These are phyloP conservation scores for Phoxinus phoxinus DNA, from an alignment of 2,113 vertebrate species.

Conservation along the genomic window DNA sequence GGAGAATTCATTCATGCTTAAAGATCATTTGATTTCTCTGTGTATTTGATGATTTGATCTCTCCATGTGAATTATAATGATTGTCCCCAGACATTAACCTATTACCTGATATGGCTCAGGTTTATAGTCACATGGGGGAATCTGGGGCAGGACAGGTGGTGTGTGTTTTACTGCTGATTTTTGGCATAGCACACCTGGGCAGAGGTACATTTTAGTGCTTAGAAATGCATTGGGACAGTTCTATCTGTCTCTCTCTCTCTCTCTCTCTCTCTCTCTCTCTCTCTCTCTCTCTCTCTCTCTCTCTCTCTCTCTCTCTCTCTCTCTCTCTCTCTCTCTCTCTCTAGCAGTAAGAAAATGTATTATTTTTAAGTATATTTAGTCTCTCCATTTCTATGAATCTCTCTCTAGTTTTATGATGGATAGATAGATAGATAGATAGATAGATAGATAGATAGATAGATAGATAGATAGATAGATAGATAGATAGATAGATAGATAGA, in stretches of 20 bases:
- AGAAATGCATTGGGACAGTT: neutral
- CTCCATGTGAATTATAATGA: neutral
- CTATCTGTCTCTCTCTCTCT: neutral
- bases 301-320: no score
- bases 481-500: neutral
- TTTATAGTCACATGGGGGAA: slow-evolving; percentile 87
- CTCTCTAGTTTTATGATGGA: neutral
- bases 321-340: no score
- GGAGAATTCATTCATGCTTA: neutral
- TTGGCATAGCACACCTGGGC: slow-evolving; percentile 73
- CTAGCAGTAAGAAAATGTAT: no score
- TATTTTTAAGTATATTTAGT: no score
- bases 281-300: no score
- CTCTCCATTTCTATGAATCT: no score
- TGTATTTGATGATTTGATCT: neutral
- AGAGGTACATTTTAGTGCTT: slow-evolving; percentile 24
- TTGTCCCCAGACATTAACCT: neutral
- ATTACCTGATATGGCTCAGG: slow-evolving; percentile 86
- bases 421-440: neutral
- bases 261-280: no score
- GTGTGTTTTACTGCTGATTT: slow-evolving; percentile 66
- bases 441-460: neutral
- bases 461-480: no score
- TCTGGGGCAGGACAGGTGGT: slow-evolving; percentile 67
- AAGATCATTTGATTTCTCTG: neutral